These are phyloP conservation scores for Gymnorhina tibicen DNA, from an alignment of 2,113 vertebrate genomes.

Conservation along the genomic window DNA sequence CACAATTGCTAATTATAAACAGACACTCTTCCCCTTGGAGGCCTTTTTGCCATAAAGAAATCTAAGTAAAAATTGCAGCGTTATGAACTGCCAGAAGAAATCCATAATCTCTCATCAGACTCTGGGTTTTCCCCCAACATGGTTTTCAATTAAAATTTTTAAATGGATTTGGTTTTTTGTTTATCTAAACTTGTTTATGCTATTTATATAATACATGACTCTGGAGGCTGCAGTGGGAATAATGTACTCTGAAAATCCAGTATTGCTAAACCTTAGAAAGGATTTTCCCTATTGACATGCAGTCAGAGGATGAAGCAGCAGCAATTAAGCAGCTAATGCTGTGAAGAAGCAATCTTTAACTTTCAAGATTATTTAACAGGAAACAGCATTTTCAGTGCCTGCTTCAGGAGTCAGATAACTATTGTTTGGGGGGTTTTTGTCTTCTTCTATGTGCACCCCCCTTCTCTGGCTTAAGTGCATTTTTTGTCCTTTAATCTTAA, in stretches of 20 bases:
- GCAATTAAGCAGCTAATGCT: not conserved
- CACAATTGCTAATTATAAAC: not conserved
- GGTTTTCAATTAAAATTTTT: not conserved
- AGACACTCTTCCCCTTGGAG: not conserved
- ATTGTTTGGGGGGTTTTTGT: not conserved
- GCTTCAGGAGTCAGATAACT: not conserved
- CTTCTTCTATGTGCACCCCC: not conserved
- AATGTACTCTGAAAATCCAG: not conserved
- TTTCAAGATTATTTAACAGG: not conserved
- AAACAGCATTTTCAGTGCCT: not conserved
- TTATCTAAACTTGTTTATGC: not conserved
- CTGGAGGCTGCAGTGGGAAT: not conserved
- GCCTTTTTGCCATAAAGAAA: not conserved
- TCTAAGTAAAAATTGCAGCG: not conserved
- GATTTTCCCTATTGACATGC: not conserved
- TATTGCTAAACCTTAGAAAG: not conserved
- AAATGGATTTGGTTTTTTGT: not conserved
- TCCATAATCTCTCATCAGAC: not conserved
- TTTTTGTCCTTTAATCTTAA: not conserved
- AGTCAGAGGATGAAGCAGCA: not conserved
- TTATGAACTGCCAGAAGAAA: not conserved
- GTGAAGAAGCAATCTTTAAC: not conserved
- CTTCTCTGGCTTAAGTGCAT: not conserved
- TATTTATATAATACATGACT: not conserved
- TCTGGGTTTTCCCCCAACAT: not conserved